Conservation (phyloP, 2,888 invertebrate species). For the Dendrolimus houi region DNA sequence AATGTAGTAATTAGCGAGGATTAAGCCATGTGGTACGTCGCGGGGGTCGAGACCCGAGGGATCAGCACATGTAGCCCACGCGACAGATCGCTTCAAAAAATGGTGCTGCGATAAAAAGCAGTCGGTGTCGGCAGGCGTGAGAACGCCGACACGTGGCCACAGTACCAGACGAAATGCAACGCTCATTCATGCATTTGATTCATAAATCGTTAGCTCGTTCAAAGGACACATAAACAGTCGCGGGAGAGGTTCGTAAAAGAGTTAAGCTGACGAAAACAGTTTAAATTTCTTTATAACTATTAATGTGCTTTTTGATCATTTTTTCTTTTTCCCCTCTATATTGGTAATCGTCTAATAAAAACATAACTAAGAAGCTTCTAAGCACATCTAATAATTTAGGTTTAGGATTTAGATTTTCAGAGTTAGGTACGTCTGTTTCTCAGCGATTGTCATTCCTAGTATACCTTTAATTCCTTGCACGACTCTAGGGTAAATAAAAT, state of each 20-base stretch:
- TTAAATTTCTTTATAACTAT: too few relatives aligned
- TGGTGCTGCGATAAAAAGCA: slow-evolving; percentile 60
- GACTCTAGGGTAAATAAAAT: too few relatives aligned
- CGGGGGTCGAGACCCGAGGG: slow-evolving; percentile 57
- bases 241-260: neutral
- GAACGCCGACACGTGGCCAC: slow-evolving; percentile 66
- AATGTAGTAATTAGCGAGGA: slow-evolving; percentile 64
- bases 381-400: too few relatives aligned
- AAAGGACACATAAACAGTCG: slow-evolving; percentile 24
- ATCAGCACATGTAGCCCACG: slow-evolving; percentile 65
- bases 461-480: too few relatives aligned
- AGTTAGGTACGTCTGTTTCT: too few relatives aligned
- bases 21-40: slow-evolving; percentile 59
- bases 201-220: slow-evolving; percentile 52
- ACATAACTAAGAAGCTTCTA: too few relatives aligned
- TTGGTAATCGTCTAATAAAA: too few relatives aligned
- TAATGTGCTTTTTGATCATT: too few relatives aligned
- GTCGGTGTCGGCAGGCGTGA: slow-evolving; percentile 53
- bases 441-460: too few relatives aligned
- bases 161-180: slow-evolving; percentile 25
- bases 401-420: too few relatives aligned
- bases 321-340: too few relatives aligned
- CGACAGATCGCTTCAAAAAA: slow-evolving; percentile 51
- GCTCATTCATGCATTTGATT: slow-evolving; percentile 74
- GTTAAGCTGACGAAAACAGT: too few relatives aligned